These are phyloP conservation scores for Pao palembangensis DNA, from an alignment of 2,113 vertebrate species.

Conservation along the genomic window DNA sequence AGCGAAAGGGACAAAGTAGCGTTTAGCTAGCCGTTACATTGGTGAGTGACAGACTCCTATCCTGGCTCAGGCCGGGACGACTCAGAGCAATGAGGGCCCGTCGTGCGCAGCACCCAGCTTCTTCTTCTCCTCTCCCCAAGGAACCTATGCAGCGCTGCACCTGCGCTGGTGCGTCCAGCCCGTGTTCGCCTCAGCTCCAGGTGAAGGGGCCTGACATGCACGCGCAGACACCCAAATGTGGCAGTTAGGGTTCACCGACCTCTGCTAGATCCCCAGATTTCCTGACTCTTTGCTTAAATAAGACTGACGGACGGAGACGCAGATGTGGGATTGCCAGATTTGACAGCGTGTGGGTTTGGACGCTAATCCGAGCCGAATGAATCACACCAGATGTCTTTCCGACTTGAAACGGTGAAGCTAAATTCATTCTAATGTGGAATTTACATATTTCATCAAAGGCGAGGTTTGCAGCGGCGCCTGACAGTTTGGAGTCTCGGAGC, in stretches of 20 bases:
- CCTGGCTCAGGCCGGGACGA: slow-evolving; percentile 37
- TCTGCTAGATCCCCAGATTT: slow-evolving; percentile 30
- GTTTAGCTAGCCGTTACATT: no score
- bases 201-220: slow-evolving; percentile 52
- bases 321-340: slow-evolving; percentile 36
- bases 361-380: slow-evolving; percentile 40
- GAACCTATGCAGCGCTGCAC: slow-evolving; percentile 56
- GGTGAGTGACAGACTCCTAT: slow-evolving; percentile 40
- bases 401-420: slow-evolving; percentile 8
- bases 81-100: slow-evolving; percentile 23
- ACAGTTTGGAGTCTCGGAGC: not conserved
- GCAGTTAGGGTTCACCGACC: slow-evolving; percentile 62
- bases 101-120: slow-evolving; percentile 45
- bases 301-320: slow-evolving; percentile 36
- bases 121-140: slow-evolving; percentile 65
- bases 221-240: slow-evolving; percentile 44
- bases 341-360: slow-evolving; percentile 24
- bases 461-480: not conserved
- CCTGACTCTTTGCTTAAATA: slow-evolving; percentile 28
- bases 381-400: slow-evolving; percentile 28
- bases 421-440: slow-evolving; percentile 17
- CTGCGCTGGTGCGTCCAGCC: slow-evolving; percentile 53
- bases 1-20: no score
- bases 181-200: slow-evolving; percentile 51
- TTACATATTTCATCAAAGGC: slow-evolving; percentile 27